Percentiles rank a stretch among this genome's conserved stretches.
phyloP scores from a whole-genome alignment of 1,140 invertebrate genomes.

The Formica exsecta region DNA sequence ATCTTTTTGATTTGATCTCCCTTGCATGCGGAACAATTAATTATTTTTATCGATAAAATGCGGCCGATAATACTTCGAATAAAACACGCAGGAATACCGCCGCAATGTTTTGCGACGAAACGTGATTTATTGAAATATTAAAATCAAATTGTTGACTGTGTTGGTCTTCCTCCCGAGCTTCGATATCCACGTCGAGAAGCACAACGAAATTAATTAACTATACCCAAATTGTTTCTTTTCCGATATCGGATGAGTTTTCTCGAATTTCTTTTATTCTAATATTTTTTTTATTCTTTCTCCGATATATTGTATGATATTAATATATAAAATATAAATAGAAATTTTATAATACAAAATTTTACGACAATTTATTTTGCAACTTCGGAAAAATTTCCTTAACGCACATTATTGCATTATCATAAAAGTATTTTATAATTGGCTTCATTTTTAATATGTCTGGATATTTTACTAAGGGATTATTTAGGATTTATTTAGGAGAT shows the following conservation, averaged over 20 bases:
- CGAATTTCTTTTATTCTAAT: not conserved
- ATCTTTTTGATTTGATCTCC: slow-evolving; percentile 47
- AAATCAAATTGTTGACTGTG: slow-evolving; percentile 10
- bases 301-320: not conserved
- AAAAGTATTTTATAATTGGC: not conserved
- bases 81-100: slow-evolving; percentile 36
- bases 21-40: slow-evolving; percentile 48
- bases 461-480: not conserved
- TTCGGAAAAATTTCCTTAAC: not conserved
- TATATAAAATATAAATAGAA: not conserved
- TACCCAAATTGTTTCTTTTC: not conserved
- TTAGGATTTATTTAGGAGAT: not conserved
- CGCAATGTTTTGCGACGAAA: not conserved
- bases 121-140: slow-evolving; percentile 26
- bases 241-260: not conserved
- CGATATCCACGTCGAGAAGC: not conserved
- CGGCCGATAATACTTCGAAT: slow-evolving; percentile 34
- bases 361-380: not conserved
- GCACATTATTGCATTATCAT: not conserved
- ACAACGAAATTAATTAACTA: slow-evolving; percentile 4
- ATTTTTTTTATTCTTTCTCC: not conserved
- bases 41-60: slow-evolving; percentile 59
- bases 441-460: not conserved
- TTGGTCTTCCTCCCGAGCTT: not conserved
- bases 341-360: not conserved